phyloP scores from a whole-genome alignment of 2,113 vertebrate species.

The Hippocampus barbouri region DNA sequence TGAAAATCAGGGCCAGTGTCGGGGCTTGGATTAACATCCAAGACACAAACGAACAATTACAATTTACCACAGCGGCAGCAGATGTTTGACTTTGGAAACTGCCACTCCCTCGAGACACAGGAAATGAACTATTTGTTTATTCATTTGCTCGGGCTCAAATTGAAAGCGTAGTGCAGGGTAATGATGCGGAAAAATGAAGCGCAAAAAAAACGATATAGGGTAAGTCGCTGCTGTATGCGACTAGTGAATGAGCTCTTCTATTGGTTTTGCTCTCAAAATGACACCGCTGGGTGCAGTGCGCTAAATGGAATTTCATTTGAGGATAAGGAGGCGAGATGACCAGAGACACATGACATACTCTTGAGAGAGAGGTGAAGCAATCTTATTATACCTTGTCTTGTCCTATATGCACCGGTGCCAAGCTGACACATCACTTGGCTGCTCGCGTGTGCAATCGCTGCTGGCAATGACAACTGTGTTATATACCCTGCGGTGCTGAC shows the following conservation, averaged over 20 bases:
- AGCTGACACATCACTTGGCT: constrained; percentile 63
- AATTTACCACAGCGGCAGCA: background rate
- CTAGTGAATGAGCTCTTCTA: constrained; percentile 41
- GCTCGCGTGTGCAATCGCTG: constrained; percentile 46
- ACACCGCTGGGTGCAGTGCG: constrained; percentile 28
- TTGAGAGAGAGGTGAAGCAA: constrained; percentile 39
- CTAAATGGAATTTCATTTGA: constrained; percentile 34
- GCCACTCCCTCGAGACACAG: constrained; percentile 14
- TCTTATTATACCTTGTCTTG: constrained; percentile 23
- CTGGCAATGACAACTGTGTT: constrained; percentile 63
- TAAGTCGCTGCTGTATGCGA: constrained; percentile 26
- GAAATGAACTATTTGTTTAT: constrained; percentile 30
- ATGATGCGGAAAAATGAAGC: constrained; percentile 9
- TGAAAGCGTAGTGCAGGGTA: constrained; percentile 18
- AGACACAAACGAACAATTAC: background rate
- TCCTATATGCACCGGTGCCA: constrained; percentile 30
- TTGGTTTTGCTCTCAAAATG: constrained; percentile 37
- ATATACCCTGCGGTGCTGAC: constrained; percentile 73
- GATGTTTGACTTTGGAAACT: constrained; percentile 15
- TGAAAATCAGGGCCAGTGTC: too few relatives aligned
- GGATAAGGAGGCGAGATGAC: constrained; percentile 31
- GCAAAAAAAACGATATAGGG: constrained; percentile 1
- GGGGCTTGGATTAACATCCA: background rate
- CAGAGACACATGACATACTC: constrained; percentile 25
- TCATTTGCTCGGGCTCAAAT: constrained; percentile 6